These are phyloP conservation scores for Perca schrenkii DNA, from an alignment of 2,113 vertebrate genomes.

Conservation along the genomic window DNA sequence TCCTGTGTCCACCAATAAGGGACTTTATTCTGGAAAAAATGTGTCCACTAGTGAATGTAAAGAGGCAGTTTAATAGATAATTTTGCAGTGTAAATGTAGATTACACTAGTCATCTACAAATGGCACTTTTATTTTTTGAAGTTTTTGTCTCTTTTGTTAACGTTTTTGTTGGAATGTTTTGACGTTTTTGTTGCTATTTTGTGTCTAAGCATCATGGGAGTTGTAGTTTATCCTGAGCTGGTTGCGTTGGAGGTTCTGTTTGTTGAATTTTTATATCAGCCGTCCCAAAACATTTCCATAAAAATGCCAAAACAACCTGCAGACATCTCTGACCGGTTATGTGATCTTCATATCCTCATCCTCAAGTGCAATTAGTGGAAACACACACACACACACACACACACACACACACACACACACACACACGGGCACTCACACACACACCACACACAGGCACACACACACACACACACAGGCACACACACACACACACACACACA, in stretches of 20 bases:
- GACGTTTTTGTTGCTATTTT: no score
- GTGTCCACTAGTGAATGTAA: no score
- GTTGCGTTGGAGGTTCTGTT: not conserved
- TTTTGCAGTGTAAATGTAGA: no score
- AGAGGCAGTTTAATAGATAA: no score
- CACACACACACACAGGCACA: not conserved
- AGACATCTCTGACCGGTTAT: conserved; percentile 47
- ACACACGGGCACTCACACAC: conserved; percentile 16
- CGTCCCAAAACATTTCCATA: conserved; percentile 44
- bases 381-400: conserved; percentile 27
- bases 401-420: conserved; percentile 26
- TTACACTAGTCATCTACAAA: no score
- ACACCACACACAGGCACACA: conserved; percentile 3
- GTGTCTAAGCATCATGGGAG: conserved; percentile 11
- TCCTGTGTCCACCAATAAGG: no score
- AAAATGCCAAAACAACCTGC: conserved; percentile 57
- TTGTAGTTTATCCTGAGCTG: conserved; percentile 12
- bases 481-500: conserved; percentile 25
- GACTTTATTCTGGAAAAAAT: no score
- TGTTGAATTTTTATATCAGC: conserved; percentile 11
- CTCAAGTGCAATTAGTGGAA: conserved; percentile 84
- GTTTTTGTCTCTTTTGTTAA: not conserved
- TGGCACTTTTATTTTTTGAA: not conserved
- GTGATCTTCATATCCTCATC: conserved; percentile 63
- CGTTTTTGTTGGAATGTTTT: no score